phyloP scores from a whole-genome alignment of 2,797 vertebrate species.

The Bradypodion ventrale region DNA sequence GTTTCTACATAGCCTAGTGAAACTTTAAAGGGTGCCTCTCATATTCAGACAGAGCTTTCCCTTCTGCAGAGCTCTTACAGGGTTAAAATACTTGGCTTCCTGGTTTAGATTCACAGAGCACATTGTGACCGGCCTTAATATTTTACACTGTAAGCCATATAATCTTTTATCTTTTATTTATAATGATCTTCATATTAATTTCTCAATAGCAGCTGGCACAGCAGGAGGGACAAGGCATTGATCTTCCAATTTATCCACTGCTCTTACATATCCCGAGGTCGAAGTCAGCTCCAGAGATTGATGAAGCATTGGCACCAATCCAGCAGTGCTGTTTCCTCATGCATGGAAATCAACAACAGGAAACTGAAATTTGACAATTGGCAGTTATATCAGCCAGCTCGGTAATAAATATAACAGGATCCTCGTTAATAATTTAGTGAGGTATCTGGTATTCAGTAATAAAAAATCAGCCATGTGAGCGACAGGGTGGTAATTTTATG shows the following conservation, averaged over 20 bases:
- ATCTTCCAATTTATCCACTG: slow-evolving; percentile 79
- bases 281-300: slow-evolving; percentile 71
- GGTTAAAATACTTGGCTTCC: slow-evolving; percentile 73
- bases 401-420: slow-evolving; percentile 75
- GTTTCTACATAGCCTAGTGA: not conserved
- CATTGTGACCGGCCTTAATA: slow-evolving; percentile 77
- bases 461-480: slow-evolving; percentile 59
- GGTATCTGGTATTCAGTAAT: slow-evolving; percentile 65
- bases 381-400: slow-evolving; percentile 67
- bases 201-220: slow-evolving; percentile 79
- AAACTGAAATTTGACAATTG: slow-evolving; percentile 75
- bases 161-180: slow-evolving; percentile 87
- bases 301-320: slow-evolving; percentile 65
- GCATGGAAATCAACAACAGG: slow-evolving; percentile 77
- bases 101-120: slow-evolving; percentile 70
- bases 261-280: slow-evolving; percentile 75
- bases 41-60: not conserved
- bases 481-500: not conserved
- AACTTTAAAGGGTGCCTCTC: not conserved
- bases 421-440: slow-evolving; percentile 74
- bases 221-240: slow-evolving; percentile 79
- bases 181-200: slow-evolving; percentile 81
- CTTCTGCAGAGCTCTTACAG: slow-evolving; percentile 38
- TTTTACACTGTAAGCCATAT: slow-evolving; percentile 79
- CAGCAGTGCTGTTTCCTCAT: slow-evolving; percentile 66